A percentile compares a stretch with the other conserved stretches of the same genome.
Conservation (phyloP, 2,797 vertebrate species). For the Yasuhikotakia modesta region DNA sequence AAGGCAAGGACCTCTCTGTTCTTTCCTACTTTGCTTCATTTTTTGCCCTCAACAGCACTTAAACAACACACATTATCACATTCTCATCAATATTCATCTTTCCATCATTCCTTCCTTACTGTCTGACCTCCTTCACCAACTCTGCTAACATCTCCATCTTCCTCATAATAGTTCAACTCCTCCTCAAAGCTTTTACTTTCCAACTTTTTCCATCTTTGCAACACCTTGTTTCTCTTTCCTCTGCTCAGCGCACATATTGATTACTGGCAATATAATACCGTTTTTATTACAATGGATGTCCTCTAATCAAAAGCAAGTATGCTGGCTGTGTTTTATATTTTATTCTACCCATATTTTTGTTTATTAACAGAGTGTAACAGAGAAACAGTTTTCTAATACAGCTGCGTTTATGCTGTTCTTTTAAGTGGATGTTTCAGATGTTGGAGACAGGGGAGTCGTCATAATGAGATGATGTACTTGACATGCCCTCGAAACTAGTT, state of each 20-base stretch:
- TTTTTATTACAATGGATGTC: constrained; percentile 41
- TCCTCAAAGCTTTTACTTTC: constrained; percentile 36
- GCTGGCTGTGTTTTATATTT: constrained; percentile 37
- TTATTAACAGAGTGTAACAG: constrained; percentile 22
- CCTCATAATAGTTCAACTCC: constrained; percentile 6
- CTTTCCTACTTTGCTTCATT: constrained; percentile 33
- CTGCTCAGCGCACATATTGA: constrained; percentile 31
- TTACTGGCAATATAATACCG: constrained; percentile 35
- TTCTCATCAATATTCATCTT: constrained; percentile 69
- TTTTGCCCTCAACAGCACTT: constrained; percentile 43
- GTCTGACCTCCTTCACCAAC: constrained; percentile 45
- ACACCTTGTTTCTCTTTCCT: constrained; percentile 20
- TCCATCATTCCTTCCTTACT: constrained; percentile 48
- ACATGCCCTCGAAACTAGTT: not conserved
- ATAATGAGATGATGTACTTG: not conserved
- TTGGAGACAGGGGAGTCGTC: not conserved
- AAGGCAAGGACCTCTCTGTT: not conserved
- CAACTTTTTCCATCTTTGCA: constrained; percentile 5
- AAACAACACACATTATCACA: constrained; percentile 62
- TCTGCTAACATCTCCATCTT: constrained; percentile 36
- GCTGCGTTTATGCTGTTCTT: not conserved
- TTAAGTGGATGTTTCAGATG: not conserved
- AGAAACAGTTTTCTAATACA: constrained; percentile 9
- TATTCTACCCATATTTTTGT: constrained; percentile 22
- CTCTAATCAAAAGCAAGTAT: constrained; percentile 44